A percentile compares a stretch with the other conserved stretches of the same genome.
Evolutionary conservation across 2,797 vertebrate genomes (phyloP).

Genomic region (Helicolenus hilgendorfi): DNA sequence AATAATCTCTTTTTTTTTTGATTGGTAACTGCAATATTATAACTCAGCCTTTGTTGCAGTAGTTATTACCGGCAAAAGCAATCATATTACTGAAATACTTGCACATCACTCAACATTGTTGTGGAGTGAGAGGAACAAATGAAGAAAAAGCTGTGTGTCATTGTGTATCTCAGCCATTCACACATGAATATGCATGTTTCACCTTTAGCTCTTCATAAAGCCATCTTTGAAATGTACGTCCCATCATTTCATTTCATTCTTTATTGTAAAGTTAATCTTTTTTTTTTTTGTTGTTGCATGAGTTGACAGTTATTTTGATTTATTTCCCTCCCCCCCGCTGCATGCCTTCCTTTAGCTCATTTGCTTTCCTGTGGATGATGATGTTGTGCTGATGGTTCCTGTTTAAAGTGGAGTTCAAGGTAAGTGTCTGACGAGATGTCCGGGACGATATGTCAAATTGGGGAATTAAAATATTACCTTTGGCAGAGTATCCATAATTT

Average conservation of each 20-base stretch:
- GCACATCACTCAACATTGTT: neutral
- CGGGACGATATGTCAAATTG: neutral
- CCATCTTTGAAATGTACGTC: neutral
- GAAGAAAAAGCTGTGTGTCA: neutral
- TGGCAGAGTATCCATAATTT: neutral
- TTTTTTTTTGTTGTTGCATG: conserved; percentile 52
- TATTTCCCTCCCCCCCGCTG: conserved; percentile 55
- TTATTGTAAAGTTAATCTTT: neutral
- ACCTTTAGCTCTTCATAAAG: neutral
- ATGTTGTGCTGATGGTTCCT: conserved; percentile 68
- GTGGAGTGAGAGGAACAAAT: neutral
- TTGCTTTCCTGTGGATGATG: conserved; percentile 78
- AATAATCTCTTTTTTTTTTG: conserved; percentile 7
- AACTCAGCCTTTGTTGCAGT: neutral
- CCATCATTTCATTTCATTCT: neutral
- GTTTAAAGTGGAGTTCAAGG: conserved; percentile 44
- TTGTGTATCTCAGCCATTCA: neutral
- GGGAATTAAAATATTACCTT: neutral
- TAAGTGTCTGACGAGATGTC: conserved; percentile 36
- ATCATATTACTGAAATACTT: neutral
- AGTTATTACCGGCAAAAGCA: conserved; percentile 8
- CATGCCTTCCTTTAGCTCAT: conserved; percentile 79
- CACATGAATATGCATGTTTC: conserved; percentile 7
- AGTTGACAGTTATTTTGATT: conserved; percentile 52
- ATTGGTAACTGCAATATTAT: conserved; percentile 5